Evolutionary conservation across 2,113 vertebrate genomes (phyloP).

Genomic region (Mesembrinibis cayennensis): DNA sequence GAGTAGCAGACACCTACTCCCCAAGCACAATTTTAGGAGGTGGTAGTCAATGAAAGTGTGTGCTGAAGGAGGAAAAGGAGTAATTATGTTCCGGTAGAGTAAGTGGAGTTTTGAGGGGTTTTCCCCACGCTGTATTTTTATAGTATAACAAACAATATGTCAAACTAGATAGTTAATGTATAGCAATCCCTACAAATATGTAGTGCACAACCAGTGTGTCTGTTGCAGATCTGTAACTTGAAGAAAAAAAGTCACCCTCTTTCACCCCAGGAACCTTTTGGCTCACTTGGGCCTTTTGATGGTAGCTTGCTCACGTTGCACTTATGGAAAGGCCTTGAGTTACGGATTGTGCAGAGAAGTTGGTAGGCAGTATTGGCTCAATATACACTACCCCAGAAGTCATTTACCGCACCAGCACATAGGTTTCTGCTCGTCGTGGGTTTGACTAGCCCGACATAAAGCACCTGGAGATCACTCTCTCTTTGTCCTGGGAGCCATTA

Average conservation of each 20-base stretch:
- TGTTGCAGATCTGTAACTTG: neutral
- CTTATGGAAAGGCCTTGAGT: neutral
- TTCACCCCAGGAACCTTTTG: neutral
- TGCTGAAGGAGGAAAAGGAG: neutral
- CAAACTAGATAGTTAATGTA: neutral
- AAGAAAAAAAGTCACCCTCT: neutral
- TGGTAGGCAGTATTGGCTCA: neutral
- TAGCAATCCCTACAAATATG: neutral
- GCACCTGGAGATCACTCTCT: neutral
- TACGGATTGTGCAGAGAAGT: neutral
- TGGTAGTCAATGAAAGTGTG: neutral
- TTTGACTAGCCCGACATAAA: neutral
- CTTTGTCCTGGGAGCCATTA: neutral
- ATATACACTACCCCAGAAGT: neutral
- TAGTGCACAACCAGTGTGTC: neutral
- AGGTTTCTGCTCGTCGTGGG: neutral
- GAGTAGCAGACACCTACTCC: neutral
- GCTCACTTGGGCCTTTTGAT: neutral
- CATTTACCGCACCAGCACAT: neutral
- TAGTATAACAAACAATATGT: neutral
- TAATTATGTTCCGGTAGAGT: neutral
- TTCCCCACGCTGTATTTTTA: neutral
- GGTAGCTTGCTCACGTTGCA: neutral
- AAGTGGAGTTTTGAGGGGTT: neutral
- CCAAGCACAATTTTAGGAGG: neutral